Evolutionary conservation across 2,113 vertebrate genomes (phyloP), one percentile per base, ranked within the genome.

Genomic region (Rhodinocichla rosea): DNA sequence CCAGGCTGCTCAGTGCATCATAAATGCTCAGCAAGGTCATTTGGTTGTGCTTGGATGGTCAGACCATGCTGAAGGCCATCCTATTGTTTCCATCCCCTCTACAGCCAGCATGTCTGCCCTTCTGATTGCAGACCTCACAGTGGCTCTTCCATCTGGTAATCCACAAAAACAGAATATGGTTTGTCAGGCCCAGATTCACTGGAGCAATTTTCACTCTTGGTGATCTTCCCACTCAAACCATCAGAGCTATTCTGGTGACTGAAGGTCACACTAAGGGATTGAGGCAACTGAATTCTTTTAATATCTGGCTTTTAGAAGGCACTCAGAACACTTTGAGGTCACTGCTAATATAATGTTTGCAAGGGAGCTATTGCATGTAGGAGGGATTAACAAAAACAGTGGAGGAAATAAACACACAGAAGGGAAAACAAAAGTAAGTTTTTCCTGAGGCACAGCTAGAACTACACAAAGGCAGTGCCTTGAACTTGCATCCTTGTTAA

Each of bases 401-500:
- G 68, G 89, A 55, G 50, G 39, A 89, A 47, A 59, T n/a, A 85
- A 94, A 82, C 39, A 70, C 23, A 67, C 22, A 59, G 45, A 79
- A 88, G 11, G 37, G 63, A 90, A 90, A 55, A 88, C 67, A 89
- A 94, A 83, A 86, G 42, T 32, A 81, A 73, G 9, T 40, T n/a
- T 57, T 60, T 88, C 55, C 79, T 90, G 75, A 85, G 75, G 59
- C 30, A 64, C 21, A 47, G 59, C 74, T 60, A 70, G n/a, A 78
- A 84, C 74, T 56, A 65, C 69, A 79, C 35, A 89, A 95, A 94
- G 27, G 71, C 69, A 85, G 49, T 77, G 62, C 82, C 93, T 91
- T 97, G 93, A 96, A 90, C 90, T 89, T 77, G 22, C 2, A 10
- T 83, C 56, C 55, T 96, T 96, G 82, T 42, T 89, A 96, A 94